A percentile compares a stretch with the other conserved stretches of the same genome.
phyloP scores from a whole-genome alignment of 2,888 invertebrate species.

The Lasioglossum oenotherae region DNA sequence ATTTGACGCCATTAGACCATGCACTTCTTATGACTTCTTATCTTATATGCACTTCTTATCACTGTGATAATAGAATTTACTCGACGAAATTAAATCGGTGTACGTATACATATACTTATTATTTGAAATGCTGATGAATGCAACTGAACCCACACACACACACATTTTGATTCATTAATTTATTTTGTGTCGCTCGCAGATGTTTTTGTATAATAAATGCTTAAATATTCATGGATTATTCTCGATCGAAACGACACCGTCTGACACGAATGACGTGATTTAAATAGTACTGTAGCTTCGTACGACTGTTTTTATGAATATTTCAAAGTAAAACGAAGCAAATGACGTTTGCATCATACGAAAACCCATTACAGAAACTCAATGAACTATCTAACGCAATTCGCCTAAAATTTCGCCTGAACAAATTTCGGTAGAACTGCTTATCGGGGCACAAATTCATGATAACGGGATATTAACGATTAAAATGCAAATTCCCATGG shows the following conservation, averaged over 20 bases:
- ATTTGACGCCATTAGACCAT: too few species aligned
- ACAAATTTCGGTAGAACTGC: constrained; percentile 50
- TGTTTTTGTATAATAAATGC: neutral
- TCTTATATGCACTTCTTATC: too few species aligned
- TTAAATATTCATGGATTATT: neutral
- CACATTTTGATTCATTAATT: neutral
- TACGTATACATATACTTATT: neutral
- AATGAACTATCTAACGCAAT: constrained; percentile 52
- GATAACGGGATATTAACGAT: constrained; percentile 60
- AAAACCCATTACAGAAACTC: constrained; percentile 47
- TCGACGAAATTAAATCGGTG: neutral
- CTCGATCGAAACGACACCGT: neutral
- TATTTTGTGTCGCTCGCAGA: neutral
- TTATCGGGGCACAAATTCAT: constrained; percentile 49
- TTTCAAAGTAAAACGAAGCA: neutral
- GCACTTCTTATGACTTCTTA: too few species aligned
- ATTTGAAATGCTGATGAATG: neutral
- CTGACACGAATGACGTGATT: neutral
- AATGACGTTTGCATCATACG: constrained; percentile 36
- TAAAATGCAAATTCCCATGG: constrained; percentile 55
- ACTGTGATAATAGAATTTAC: neutral
- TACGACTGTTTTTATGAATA: constrained; percentile 27
- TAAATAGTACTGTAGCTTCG: neutral
- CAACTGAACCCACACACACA: neutral
- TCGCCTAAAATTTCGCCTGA: constrained; percentile 46